phyloP scores from a whole-genome alignment of 2,797 vertebrate genomes.

The Anomalospiza imberbis region DNA sequence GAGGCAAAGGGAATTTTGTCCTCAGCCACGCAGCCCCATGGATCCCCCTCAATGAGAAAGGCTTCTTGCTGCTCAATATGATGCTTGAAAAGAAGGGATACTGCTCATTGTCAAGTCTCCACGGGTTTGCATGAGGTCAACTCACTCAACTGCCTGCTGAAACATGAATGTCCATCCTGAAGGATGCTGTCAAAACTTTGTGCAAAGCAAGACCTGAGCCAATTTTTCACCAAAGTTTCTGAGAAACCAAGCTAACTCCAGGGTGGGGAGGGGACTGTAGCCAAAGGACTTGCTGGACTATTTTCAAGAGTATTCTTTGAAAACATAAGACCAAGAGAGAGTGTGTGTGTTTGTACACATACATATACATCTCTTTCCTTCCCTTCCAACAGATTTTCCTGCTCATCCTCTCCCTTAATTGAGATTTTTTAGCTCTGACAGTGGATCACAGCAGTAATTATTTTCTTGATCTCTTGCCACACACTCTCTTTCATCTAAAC shows the following conservation, averaged over 20 bases:
- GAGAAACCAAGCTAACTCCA: neutral
- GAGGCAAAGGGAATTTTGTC: neutral
- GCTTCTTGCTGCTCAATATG: neutral
- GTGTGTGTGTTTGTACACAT: neutral
- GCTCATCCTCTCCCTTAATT: conserved; percentile 44
- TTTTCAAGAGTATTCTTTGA: conserved; percentile 15
- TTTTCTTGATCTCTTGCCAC: conserved; percentile 65
- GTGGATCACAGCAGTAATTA: conserved; percentile 54
- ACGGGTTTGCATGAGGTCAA: neutral
- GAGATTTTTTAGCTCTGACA: conserved; percentile 41
- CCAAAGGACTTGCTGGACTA: neutral
- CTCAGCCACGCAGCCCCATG: neutral
- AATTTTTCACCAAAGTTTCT: neutral
- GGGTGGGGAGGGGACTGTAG: neutral
- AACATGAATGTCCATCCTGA: neutral
- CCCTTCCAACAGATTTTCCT: conserved; percentile 34
- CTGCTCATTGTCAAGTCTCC: neutral
- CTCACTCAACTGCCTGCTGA: neutral
- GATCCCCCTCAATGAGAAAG: neutral
- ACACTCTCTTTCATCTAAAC: conserved; percentile 55
- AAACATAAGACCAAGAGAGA: neutral
- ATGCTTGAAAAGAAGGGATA: neutral
- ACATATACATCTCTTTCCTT: neutral
- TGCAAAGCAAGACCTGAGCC: neutral
- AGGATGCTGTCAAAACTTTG: neutral